phyloP scores from a whole-genome alignment of 2,888 invertebrate species.

The Sepiola atlantica region DNA sequence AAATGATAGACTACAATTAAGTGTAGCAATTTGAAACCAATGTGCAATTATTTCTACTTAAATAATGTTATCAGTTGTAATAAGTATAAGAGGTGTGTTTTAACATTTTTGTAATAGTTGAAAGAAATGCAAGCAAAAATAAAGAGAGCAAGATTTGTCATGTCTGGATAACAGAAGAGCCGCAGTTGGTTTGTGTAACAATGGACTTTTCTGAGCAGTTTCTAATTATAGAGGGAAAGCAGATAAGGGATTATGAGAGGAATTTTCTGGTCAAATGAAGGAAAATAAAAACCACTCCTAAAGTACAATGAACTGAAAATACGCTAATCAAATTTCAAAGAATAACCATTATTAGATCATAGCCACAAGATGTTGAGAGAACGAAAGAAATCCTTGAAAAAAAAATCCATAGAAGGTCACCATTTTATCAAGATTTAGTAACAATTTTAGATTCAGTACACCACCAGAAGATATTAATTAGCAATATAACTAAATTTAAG shows the following conservation, averaged over 20 bases:
- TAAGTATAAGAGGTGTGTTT: neutral
- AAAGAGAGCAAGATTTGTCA: too few relatives aligned
- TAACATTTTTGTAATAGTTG: neutral
- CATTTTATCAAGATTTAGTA: neutral
- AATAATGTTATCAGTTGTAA: neutral
- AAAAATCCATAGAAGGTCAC: neutral
- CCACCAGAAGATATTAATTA: too few relatives aligned
- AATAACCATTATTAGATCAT: neutral
- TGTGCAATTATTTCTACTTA: neutral
- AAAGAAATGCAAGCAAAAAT: too few relatives aligned
- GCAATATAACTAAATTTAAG: too few relatives aligned
- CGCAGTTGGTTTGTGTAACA: neutral
- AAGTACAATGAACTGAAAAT: neutral
- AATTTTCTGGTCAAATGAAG: neutral
- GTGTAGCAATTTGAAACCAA: neutral
- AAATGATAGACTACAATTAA: neutral
- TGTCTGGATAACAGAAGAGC: neutral
- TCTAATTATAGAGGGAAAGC: neutral
- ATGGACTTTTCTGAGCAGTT: neutral
- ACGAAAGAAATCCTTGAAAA: too few relatives aligned
- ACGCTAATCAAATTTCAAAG: neutral
- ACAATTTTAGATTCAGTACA: neutral
- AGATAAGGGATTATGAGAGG: neutral
- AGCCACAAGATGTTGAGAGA: neutral
- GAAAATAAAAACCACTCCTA: neutral